Evolutionary conservation across 2,113 vertebrate genomes (phyloP).

Genomic region (Aldabrachelys gigantea): DNA sequence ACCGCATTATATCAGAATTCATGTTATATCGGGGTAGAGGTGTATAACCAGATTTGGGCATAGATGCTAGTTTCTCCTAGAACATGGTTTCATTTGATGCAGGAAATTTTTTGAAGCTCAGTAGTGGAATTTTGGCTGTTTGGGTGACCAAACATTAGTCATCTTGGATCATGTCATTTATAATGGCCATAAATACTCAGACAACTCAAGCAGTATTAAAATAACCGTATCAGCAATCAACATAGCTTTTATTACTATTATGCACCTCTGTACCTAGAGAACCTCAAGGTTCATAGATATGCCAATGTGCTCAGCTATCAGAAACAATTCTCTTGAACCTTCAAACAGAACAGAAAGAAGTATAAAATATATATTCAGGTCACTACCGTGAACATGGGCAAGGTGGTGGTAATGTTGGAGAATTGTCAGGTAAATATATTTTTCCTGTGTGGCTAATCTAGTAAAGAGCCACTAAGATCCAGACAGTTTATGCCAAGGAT

Average conservation of each 20-base stretch:
- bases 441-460: background rate
- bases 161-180: background rate
- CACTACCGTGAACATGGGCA: background rate
- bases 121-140: background rate
- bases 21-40: too few species aligned
- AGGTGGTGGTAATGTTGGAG: background rate
- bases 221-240: background rate
- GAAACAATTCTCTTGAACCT: background rate
- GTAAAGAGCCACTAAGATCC: background rate
- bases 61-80: background rate
- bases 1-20: too few species aligned
- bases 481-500: background rate
- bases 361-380: background rate
- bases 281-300: background rate
- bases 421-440: background rate
- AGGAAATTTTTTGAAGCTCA: background rate
- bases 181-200: background rate
- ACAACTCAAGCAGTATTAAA: background rate
- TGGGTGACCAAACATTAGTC: background rate
- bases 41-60: fast-evolving
- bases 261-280: background rate
- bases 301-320: background rate
- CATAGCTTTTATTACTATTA: background rate
- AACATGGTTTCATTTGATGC: background rate
- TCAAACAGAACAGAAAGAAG: background rate